Percentiles rank a stretch among this genome's conserved stretches.
phyloP scores from a whole-genome alignment of 2,888 invertebrate species.

The Pegoplata infirma region DNA sequence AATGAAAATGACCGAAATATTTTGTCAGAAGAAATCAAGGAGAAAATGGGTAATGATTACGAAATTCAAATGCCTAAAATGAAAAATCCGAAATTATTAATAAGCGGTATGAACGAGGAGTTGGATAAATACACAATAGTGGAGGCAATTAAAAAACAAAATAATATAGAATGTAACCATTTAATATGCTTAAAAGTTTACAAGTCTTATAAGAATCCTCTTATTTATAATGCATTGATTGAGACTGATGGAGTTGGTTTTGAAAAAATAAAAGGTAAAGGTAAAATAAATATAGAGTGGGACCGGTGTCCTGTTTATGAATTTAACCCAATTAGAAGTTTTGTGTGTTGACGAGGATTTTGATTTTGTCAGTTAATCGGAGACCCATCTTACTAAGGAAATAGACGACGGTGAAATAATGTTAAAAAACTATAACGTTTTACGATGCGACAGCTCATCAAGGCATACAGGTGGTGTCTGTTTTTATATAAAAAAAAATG shows the following conservation, averaged over 20 bases:
- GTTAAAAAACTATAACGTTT: background rate
- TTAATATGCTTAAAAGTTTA: too few relatives aligned
- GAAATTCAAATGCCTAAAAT: background rate
- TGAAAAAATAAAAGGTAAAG: too few relatives aligned
- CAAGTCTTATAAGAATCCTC: too few relatives aligned
- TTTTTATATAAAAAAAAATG: too few relatives aligned
- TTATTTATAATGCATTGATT: too few relatives aligned
- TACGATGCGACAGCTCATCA: too few relatives aligned
- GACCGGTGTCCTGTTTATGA: too few relatives aligned
- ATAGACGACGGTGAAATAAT: background rate
- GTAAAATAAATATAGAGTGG: too few relatives aligned
- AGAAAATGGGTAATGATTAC: conserved; percentile 9
- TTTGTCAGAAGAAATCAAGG: conserved; percentile 5
- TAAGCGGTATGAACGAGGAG: background rate
- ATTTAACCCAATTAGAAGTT: background rate
- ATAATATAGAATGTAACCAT: too few relatives aligned
- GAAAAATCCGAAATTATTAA: background rate
- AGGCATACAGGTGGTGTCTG: too few relatives aligned
- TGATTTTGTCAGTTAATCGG: background rate
- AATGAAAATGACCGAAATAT: conserved; percentile 12
- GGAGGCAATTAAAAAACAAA: background rate
- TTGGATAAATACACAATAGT: background rate
- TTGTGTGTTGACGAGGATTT: too few relatives aligned
- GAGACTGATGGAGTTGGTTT: too few relatives aligned
- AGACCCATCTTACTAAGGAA: background rate